Base-by-base conservation (phyloP, 2,113 vertebrate species). In the Leucoraja erinaceus region DNA sequence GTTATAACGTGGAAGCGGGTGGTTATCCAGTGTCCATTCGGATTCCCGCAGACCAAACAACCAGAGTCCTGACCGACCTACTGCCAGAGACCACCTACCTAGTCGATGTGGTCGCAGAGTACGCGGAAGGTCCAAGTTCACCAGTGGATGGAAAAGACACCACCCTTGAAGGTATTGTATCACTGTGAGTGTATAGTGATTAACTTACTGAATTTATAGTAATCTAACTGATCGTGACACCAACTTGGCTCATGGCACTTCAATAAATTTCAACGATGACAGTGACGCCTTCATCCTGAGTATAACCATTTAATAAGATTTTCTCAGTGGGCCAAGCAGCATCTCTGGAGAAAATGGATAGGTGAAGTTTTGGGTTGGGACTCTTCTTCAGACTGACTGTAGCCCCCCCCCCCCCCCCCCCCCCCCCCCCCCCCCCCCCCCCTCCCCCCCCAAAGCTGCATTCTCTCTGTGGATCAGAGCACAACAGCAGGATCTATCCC, bases 61-160 rank as follows among this genome's bases (percentile, higher is more conserved):
- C 96, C 0, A 94, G 96, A 4, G 66, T 97, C 93, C 96, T 99
- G 76, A 96, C 95, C 77, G 96, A 97, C 94, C 96, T 99, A 93
- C 96, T 95, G 6, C 98, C 99, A 0, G 95, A 97, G 94, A 99
- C 98, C 59, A 96, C 96, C 75, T 99, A 99, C 0, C 59, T 97
- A 38, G 97, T 99, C 94, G 97, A 95, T 9, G 96, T 99, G 90
- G 95, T 96, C 0, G 97, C 98, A 0, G 97, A 98, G 75, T 99
- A 99, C 4, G 95, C 97, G 4, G 97, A 97, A 14, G 98, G 97
- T 88, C 97, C 97, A 75, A 99, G 99, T n/a, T 93, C 97, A 75
- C 96, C 98, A 6, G 76, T 98, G 72, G 94, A 95, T 10, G 98
- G 97, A 93, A 96, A 96, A 7, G 97, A 99, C 95, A 98, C 97